Evolutionary conservation across 1,140 invertebrate genomes (phyloP).

Genomic region (Brachionus plicatilis): DNA sequence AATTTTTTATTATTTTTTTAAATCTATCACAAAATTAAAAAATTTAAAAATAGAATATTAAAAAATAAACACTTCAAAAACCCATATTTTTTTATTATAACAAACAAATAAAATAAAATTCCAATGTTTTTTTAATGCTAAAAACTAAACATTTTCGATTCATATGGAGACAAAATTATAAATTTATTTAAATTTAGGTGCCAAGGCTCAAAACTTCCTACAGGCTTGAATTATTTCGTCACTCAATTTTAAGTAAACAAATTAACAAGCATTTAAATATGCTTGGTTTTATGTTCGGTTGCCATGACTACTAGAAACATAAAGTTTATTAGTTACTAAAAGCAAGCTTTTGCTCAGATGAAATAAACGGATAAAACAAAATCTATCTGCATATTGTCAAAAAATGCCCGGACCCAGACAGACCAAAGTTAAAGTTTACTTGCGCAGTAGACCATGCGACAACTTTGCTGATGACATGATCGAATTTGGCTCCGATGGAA

Average conservation of each 20-base stretch:
- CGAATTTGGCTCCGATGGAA: conserved; percentile 48
- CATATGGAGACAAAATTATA: neutral
- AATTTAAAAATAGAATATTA: no score
- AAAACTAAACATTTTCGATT: neutral
- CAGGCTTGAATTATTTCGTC: neutral
- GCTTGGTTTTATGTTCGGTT: neutral
- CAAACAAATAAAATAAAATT: no score
- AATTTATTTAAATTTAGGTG: neutral
- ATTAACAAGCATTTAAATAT: neutral
- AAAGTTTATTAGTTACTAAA: neutral
- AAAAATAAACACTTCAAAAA: no score
- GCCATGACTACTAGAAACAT: neutral
- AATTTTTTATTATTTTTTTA: no score
- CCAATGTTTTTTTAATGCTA: no score
- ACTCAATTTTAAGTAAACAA: neutral
- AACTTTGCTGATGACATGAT: conserved; percentile 52
- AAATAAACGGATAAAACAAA: neutral
- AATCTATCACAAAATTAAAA: no score
- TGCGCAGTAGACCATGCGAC: conserved; percentile 51
- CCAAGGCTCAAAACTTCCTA: neutral
- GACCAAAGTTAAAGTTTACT: conserved; percentile 51
- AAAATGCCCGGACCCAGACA: neutral
- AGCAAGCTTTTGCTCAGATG: neutral
- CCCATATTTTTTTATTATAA: no score
- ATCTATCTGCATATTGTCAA: neutral